Evolutionary conservation across 2,888 invertebrate species (phyloP), one percentile per base, ranked within the genome.

Genomic region (Cremastobaeus sp.): DNA sequence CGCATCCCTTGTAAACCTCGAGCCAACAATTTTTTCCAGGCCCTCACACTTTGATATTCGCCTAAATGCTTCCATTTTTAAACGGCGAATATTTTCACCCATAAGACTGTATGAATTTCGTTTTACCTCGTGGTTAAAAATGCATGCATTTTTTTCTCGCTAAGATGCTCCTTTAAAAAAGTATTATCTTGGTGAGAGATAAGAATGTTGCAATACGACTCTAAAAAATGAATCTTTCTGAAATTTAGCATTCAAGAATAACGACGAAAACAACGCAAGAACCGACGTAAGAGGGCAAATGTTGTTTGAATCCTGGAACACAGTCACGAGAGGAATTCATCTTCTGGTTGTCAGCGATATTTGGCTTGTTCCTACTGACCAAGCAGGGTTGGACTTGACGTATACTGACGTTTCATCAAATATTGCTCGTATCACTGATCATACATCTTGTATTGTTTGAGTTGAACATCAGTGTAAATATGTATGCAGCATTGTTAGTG

Each of bases 51-150:
- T 83, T 84, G 84, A 84, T 84, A 85, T 83, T 84, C 86, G 83
- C 83, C 84, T 83, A 85, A 85, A 86, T 85, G 84, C 86, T 85
- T 86, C 84, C 85, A 86, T 86, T 86, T 60, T 86, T 86, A 85
- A 86, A 86, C 86, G 83, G 85, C 85, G 85, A 83, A 86, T 85
- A 86, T 86, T 86, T 86, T 84, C 83, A 81, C 0, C 79, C 79
- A 77, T 78, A 79, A 82, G 81, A 82, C 82, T 83, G 81, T 84
- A 82, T 84, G 84, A 83, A 86, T 85, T 85, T 85, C 47, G 47
- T 84, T 83, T 81, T 82, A 82, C 78, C 74, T 73, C 76, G 74
- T 5, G 55, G 50, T 47, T 47, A 30, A 47, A 47, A 47, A 47
- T 47, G 47, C 28, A 43, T 43, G 25, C 21, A 25, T 25, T 45